phyloP scores from a whole-genome alignment of 2,888 invertebrate species.

The Erannis defoliaria region DNA sequence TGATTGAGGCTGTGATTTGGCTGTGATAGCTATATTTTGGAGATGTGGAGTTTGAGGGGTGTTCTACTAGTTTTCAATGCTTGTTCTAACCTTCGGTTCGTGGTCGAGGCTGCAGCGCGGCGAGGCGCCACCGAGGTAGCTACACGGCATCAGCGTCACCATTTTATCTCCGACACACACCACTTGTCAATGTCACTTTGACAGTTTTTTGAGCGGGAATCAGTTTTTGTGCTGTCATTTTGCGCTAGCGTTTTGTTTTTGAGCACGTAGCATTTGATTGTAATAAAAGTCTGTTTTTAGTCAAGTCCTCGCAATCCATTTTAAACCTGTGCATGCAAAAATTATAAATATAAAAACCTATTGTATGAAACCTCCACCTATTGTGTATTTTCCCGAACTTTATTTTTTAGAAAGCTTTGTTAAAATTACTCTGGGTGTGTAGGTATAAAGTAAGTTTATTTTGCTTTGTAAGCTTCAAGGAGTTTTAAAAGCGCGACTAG shows the following conservation, averaged over 20 bases:
- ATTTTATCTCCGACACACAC: slow-evolving; percentile 76
- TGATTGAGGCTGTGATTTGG: slow-evolving; percentile 39
- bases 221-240: slow-evolving; percentile 74
- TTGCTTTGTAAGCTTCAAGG: too few relatives aligned
- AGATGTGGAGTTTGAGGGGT: slow-evolving; percentile 41
- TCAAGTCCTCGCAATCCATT: slow-evolving; percentile 62
- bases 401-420: too few relatives aligned
- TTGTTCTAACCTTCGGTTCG: slow-evolving; percentile 81
- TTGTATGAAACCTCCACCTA: slow-evolving; percentile 4
- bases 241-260: slow-evolving; percentile 66
- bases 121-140: slow-evolving; percentile 87
- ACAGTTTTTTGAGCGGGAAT: slow-evolving; percentile 75
- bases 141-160: slow-evolving; percentile 90
- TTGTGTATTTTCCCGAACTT: too few relatives aligned
- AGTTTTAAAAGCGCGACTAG: too few relatives aligned
- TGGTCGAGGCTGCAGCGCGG: slow-evolving; percentile 84
- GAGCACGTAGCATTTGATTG: slow-evolving; percentile 53
- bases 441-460: too few relatives aligned
- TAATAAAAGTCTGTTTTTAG: slow-evolving; percentile 49
- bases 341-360: too few relatives aligned
- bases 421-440: too few relatives aligned
- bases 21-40: not conserved
- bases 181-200: slow-evolving; percentile 71
- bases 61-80: slow-evolving; percentile 16
- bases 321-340: slow-evolving; percentile 38